Percentiles rank a stretch among this genome's conserved stretches.
Conservation (phyloP, 2,797 vertebrate species). For the Galago senegalensis region DNA sequence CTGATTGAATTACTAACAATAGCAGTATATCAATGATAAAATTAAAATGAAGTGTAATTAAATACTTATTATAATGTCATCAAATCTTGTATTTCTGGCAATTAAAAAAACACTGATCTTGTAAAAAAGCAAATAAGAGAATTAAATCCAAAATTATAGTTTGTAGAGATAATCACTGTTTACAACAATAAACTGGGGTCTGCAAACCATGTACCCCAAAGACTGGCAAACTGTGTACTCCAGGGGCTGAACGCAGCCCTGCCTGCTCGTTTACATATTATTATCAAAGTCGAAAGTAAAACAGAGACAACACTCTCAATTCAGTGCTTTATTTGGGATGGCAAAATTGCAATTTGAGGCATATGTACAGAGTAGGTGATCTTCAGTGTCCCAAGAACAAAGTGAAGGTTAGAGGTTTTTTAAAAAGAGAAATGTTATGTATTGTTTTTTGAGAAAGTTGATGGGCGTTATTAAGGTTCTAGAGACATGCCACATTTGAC, state of each 20-base stretch:
- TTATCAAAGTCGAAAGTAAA: neutral
- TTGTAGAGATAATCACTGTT: constrained; percentile 14
- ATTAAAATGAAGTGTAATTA: constrained; percentile 55
- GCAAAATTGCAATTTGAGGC: neutral
- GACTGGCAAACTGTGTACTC: neutral
- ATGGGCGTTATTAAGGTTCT: neutral
- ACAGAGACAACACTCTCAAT: neutral
- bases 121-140: neutral
- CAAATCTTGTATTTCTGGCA: neutral
- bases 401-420: neutral
- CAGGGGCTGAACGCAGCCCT: neutral
- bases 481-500: neutral
- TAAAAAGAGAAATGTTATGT: neutral
- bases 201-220: neutral
- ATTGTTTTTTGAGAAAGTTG: neutral
- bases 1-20: constrained; percentile 20
- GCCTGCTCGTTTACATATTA: neutral
- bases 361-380: neutral
- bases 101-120: neutral
- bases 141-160: constrained; percentile 37
- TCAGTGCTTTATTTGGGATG: neutral
- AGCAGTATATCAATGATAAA: neutral
- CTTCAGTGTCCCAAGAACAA: neutral
- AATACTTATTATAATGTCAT: neutral
- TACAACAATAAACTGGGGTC: neutral